Conservation (phyloP, 2,113 vertebrate species). For the Puffinus mauretanicus region DNA sequence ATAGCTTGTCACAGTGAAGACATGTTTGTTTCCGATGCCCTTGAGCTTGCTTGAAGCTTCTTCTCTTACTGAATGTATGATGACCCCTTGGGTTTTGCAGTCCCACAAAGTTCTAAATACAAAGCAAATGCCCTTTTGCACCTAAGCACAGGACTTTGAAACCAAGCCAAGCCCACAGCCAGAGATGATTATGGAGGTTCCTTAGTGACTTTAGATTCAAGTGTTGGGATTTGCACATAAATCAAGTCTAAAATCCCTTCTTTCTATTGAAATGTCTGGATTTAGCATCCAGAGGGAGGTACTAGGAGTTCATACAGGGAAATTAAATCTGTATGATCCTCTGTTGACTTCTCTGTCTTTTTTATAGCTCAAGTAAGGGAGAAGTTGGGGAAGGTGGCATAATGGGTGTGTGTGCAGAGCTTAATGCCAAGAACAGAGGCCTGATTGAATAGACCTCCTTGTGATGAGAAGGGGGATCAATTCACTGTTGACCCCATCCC, state of each 20-base stretch:
- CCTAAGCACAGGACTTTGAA: background rate
- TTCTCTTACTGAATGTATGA: background rate
- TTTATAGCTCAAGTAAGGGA: background rate
- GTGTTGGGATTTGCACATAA: background rate
- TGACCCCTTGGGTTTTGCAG: slow-evolving; percentile 9
- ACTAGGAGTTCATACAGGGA: background rate
- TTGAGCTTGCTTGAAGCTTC: slow-evolving; percentile 23
- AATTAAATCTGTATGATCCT: background rate
- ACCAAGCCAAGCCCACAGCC: background rate
- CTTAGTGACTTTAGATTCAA: background rate
- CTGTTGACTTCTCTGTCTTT: background rate
- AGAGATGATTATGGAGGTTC: background rate
- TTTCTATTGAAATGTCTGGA: slow-evolving; percentile 32
- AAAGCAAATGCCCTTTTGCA: slow-evolving; percentile 17
- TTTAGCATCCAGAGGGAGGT: background rate
- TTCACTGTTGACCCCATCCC: slow-evolving; percentile 35
- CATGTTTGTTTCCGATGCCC: background rate
- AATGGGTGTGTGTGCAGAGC: background rate
- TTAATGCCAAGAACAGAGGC: slow-evolving; percentile 5
- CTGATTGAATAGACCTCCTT: slow-evolving; percentile 23
- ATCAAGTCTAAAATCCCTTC: background rate
- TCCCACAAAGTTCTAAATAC: background rate
- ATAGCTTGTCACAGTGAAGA: background rate
- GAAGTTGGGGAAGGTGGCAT: background rate
- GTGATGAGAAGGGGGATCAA: slow-evolving; percentile 28